These are phyloP conservation scores for Tetramorium bicarinatum DNA, from an alignment of 2,888 invertebrate species.

Conservation along the genomic window DNA sequence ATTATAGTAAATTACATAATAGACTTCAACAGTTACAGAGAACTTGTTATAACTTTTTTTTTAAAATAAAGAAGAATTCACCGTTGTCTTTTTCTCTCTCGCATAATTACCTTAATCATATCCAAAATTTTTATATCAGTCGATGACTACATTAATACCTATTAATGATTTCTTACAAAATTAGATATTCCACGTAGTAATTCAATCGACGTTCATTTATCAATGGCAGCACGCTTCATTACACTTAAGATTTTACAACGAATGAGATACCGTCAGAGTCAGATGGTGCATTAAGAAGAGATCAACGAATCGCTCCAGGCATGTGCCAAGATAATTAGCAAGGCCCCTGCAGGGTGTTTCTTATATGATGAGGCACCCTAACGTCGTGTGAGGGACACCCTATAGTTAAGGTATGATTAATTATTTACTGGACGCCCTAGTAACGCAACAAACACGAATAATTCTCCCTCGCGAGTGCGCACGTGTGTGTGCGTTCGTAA, in stretches of 20 bases:
- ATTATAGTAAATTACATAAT: conserved; percentile 35
- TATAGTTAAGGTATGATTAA: conserved; percentile 82
- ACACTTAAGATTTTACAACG: conserved; percentile 11
- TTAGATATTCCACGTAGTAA: not conserved
- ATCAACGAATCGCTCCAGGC: conserved; percentile 66
- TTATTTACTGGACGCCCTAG: conserved; percentile 79
- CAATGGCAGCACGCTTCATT: not conserved
- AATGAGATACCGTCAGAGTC: conserved; percentile 41
- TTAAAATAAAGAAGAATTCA: not conserved
- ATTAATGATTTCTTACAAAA: not conserved
- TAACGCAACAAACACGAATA: conserved; percentile 68
- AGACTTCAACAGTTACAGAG: not conserved
- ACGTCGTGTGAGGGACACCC: conserved; percentile 72
- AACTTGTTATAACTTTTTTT: not conserved
- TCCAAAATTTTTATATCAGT: not conserved
- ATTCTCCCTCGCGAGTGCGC: conserved; percentile 58
- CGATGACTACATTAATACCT: not conserved
- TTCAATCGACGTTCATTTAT: not conserved
- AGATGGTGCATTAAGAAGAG: conserved; percentile 61
- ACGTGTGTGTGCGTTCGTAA: conserved; percentile 64
- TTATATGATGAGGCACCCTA: conserved; percentile 56
- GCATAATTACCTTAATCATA: not conserved
- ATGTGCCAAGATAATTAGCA: conserved; percentile 71
- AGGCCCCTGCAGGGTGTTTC: conserved; percentile 54
- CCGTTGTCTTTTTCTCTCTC: not conserved